Evolutionary conservation across 2,113 vertebrate genomes (phyloP), one percentile per base, ranked within the genome.

Genomic region (Alces alces): DNA sequence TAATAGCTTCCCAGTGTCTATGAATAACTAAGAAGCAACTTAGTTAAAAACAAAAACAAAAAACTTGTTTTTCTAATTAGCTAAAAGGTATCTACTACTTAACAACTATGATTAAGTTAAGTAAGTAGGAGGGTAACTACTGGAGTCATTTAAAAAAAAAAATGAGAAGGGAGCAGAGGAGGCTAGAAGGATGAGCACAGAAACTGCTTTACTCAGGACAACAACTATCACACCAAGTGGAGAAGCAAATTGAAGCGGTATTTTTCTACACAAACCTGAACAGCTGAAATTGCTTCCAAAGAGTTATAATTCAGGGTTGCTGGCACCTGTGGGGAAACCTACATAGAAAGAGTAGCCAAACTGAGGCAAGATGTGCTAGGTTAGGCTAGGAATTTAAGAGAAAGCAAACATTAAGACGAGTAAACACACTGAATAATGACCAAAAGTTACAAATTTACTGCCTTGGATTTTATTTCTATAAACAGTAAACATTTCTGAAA

Each of bases 251-350:
- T 28, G 43, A 61, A 79, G 55, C 54, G 5, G 47, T 87, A 61
- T 28, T 93, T 89, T 95, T 79, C 79, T 60, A 90, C 96, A 99
- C 99, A 99, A 99, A 99, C 99, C 99, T 99, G 98, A 97, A 99
- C 98, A 96, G 98, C 95, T 96, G 99, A 98, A 99, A 99, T 98
- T 98, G 99, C 98, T 98, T 99, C 99, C 98, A 99, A 98, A 97
- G 99, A 99, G 82, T 99, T 99, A 98, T 99, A 99, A 98, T 99
- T 99, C 96, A 99, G 98, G 98, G 98, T 93, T 97, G 98, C 98
- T 90, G 98, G 98, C 9, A 96, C 98, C 97, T 99, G 98, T 94
- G 98, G 97, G 94, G 98, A 99, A 98, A 99, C 98, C 99, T 99
- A 99, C 98, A 98, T 93, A 83, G 97, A 98, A 97, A 98, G 88